Base-by-base conservation (phyloP, 2,888 invertebrate species). In the Brachypterus glaber region DNA sequence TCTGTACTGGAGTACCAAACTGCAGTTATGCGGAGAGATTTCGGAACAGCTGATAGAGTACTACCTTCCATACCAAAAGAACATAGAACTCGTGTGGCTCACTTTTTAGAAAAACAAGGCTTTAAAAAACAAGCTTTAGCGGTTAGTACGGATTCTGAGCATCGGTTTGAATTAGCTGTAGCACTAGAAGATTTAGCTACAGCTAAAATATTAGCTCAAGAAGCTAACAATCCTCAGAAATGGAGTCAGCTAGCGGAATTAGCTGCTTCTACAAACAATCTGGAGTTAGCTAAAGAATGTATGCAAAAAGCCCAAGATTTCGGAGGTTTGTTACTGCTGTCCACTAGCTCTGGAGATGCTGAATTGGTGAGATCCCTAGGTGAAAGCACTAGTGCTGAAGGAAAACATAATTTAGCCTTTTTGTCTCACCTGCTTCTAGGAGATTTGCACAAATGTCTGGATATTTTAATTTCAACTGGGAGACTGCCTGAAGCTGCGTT, bases 21-120 rank as follows among this genome's bases (percentile, higher is more conserved):
- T 9, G 98, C 97, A n/a, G 97, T 98, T 16, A 98, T 99, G 97
- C 74, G 97, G 45, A 76, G 85, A 41, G 96, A 97, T 67, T 96
- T 97, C 62, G 87, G 88, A 55, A 91, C 91, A 0, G 96, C 97
- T 0, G 93, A 97, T 65, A 76, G 83, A 45, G 88, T 98, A 16
- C 69, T 98, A 49, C 93, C 93, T 1, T 91, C 92, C 1, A 85
- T 98, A 50, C 97, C 98, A 0, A 85, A 85, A 59, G 96, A 96
- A 53, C 96, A 98, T 61, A 77, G 97, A 48, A 97, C 96, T 0
- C 73, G 97, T 37, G 97, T 98, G 1, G 98, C 98, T 0, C 96
- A 98, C 64, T 98, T 99, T 72, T 71, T 99, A 16, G 98, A 99
- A 64, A 99, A 99, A 67, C 98, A 96, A 80, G 97, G 97, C 30